Conservation (phyloP, 1,140 invertebrate species). For the Plectrocnemia conspersa region DNA sequence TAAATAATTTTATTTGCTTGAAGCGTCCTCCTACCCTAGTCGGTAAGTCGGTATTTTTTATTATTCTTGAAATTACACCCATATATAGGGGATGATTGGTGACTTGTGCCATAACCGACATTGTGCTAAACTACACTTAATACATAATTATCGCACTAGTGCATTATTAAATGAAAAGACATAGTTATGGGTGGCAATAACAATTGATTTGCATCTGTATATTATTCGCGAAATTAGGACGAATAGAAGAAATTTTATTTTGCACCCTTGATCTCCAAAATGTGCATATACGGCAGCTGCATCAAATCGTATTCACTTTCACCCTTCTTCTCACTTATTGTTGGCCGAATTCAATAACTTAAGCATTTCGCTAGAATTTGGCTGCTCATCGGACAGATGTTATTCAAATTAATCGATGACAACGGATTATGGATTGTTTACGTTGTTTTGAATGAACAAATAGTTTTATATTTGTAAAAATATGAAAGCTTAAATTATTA, state of each 20-base stretch:
- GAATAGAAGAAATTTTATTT: too few species aligned
- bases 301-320: slow-evolving; percentile 13
- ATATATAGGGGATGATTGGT: slow-evolving; percentile 7
- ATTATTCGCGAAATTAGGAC: too few species aligned
- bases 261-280: slow-evolving; percentile 5
- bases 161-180: too few species aligned
- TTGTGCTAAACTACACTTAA: too few species aligned
- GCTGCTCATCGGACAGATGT: slow-evolving; percentile 8
- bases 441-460: too few species aligned
- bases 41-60: slow-evolving; percentile 14
- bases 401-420: neutral
- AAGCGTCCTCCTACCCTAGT: slow-evolving; percentile 17
- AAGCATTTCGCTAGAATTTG: slow-evolving; percentile 15
- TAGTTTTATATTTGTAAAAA: too few species aligned
- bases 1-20: too few species aligned
- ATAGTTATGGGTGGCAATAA: too few species aligned
- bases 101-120: neutral
- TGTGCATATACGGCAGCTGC: slow-evolving; percentile 18
- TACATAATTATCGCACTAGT: too few species aligned
- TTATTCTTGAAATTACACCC: slow-evolving; percentile 8
- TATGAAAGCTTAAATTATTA: too few species aligned
- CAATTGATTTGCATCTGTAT: neutral
- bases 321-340: slow-evolving; percentile 20
- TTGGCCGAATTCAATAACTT: slow-evolving; percentile 16
- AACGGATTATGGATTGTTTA: too few species aligned